Percentiles rank a stretch among this genome's conserved stretches.
phyloP scores from a whole-genome alignment of 2,797 vertebrate species.

The Garrulus glandarius region DNA sequence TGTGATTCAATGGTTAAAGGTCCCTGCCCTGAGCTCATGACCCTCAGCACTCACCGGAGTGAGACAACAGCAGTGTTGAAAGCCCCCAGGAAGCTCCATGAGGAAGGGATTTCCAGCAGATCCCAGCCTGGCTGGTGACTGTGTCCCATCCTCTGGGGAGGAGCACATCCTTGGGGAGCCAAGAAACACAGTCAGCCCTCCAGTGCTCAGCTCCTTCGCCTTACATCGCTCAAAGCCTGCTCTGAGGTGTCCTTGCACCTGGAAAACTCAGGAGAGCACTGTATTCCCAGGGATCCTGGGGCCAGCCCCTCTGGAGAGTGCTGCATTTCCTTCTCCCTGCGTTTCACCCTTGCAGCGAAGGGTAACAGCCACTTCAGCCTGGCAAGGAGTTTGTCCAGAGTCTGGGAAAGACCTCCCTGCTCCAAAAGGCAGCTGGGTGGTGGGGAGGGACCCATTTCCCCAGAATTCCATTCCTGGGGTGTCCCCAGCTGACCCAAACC shows the following conservation, averaged over 20 bases:
- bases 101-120: background rate
- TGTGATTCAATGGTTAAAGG: background rate
- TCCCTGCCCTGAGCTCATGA: background rate
- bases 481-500: background rate
- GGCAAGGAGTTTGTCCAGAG: background rate
- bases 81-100: background rate
- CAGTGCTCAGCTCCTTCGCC: background rate
- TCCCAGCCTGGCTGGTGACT: background rate
- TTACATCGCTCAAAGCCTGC: fast-evolving
- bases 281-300: background rate
- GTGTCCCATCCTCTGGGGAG: background rate
- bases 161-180: background rate
- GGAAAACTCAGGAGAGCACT: background rate
- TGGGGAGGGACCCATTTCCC: background rate
- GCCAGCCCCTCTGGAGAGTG: background rate
- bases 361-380: background rate
- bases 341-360: background rate
- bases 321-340: background rate
- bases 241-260: background rate
- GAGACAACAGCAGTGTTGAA: background rate
- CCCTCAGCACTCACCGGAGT: background rate
- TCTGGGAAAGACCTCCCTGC: background rate
- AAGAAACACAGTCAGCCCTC: background rate
- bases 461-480: background rate
- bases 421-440: background rate